Conservation (phyloP, 2,888 invertebrate species). For the Lutraria lutraria region DNA sequence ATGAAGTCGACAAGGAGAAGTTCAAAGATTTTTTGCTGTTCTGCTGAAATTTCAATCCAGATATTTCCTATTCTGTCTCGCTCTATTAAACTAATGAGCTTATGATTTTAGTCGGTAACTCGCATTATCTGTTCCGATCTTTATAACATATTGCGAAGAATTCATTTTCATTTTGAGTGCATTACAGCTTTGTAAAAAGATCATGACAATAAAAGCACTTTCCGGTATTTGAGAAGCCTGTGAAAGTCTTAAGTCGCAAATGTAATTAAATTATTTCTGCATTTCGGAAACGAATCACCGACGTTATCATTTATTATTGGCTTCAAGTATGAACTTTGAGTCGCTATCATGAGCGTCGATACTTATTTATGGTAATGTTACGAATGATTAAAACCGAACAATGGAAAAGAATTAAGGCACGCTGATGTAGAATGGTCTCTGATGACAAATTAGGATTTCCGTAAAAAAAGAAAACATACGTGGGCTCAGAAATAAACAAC, state of each 20-base stretch:
- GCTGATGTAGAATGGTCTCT: too few species aligned
- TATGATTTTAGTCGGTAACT: background rate
- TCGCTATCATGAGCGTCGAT: too few species aligned
- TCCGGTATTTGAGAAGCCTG: background rate
- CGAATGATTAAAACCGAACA: too few species aligned
- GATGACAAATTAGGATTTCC: too few species aligned
- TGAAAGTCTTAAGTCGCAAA: constrained; percentile 6
- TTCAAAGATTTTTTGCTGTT: background rate
- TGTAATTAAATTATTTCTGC: background rate
- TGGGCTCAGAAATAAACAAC: too few species aligned
- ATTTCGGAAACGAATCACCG: background rate
- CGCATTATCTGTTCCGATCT: constrained; percentile 2
- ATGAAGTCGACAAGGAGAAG: background rate
- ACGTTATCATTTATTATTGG: too few species aligned
- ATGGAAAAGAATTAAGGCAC: too few species aligned
- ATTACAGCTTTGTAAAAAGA: background rate
- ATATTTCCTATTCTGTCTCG: background rate
- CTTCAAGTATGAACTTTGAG: too few species aligned
- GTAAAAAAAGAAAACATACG: too few species aligned
- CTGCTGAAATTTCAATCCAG: background rate
- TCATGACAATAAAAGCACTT: background rate
- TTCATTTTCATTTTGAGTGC: background rate
- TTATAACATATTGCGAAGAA: constrained; percentile 1
- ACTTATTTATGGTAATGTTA: too few species aligned
- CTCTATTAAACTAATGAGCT: constrained; percentile 7